Base-by-base conservation (phyloP, 2,797 vertebrate species). In the Urocyon cinereoargenteus region DNA sequence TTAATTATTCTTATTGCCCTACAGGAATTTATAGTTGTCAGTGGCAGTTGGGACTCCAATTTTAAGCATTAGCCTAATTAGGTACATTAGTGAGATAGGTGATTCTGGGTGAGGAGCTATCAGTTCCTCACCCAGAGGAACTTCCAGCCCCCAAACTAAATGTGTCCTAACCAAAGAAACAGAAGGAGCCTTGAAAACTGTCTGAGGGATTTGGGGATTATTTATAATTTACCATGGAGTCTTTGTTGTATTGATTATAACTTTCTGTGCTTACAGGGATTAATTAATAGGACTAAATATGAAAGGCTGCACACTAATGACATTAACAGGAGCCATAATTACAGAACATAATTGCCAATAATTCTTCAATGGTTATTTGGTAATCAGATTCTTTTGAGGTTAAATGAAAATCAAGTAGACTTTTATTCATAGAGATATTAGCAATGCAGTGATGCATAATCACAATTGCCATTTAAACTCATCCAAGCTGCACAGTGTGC, bases 261-360 rank as follows among this genome's bases (percentile, higher is more conserved):
- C 68, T 95, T 90, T 95, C 91, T 96, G 7, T 96, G 94, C 95
- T 97, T 97, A 92, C 8, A 49, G 83, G 94, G 91, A 98, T 97
- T 97, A 97, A 98, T 97, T 98, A 98, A 97, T 94, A 96, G 93
- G 66, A 84, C 91, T 97, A 97, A 97, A 97, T 98, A 94, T 96
- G 95, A 98, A 98, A 98, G 95, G 87, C 95, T 97, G 91, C 40
- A 85, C 83, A 59, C 94, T 98, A 98, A 98, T 97, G 89, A 91
- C 83, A 97, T 98, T 97, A 97, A 93, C 83, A 88, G 96, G 90
- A 97, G n/a, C 90, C 62, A 94, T 97, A 97, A 97, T 98, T 97
- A 96, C 88, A 86, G 92, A 97, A 97, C 85, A 96, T 97, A 98
- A 98, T 98, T 98, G 96, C 91, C 97, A 98, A 97, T 98, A 97